These are phyloP conservation scores for Anticlea derivata DNA, from an alignment of 2,888 invertebrate genomes.

Conservation along the genomic window DNA sequence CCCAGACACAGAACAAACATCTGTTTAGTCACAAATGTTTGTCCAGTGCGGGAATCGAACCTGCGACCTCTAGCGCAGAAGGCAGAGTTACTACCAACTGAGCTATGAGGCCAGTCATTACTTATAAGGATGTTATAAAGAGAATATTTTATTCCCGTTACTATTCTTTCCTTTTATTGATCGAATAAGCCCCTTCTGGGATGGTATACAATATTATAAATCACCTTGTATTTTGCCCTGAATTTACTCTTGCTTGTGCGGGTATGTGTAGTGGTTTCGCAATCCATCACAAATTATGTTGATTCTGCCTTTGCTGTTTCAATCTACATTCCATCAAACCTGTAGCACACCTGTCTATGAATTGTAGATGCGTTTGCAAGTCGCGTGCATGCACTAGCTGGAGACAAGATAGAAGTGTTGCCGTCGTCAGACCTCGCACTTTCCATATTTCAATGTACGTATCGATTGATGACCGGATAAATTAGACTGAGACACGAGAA, in stretches of 20 bases:
- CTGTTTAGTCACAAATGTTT: too few relatives aligned
- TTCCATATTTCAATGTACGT: slow-evolving; percentile 45
- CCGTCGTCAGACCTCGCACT: slow-evolving; percentile 40
- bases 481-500: slow-evolving; percentile 35
- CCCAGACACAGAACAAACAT: too few relatives aligned
- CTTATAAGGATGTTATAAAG: too few relatives aligned
- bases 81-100: too few relatives aligned
- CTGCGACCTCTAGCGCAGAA: too few relatives aligned
- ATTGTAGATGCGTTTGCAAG: slow-evolving; percentile 24
- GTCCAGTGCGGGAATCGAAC: too few relatives aligned
- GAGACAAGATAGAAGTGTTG: slow-evolving; percentile 12
- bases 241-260: background rate
- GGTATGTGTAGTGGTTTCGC: slow-evolving; percentile 7
- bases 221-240: background rate
- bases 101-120: too few relatives aligned
- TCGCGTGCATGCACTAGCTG: slow-evolving; percentile 20
- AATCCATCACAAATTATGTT: slow-evolving; percentile 24
- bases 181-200: too few relatives aligned
- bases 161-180: too few relatives aligned
- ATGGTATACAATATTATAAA: too few relatives aligned
- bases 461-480: slow-evolving; percentile 42
- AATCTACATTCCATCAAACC: slow-evolving; percentile 29
- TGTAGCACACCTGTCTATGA: slow-evolving; percentile 29
- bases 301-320: slow-evolving; percentile 25
- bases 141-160: too few relatives aligned